Percentiles rank a stretch among this genome's conserved stretches.
These are phyloP conservation scores for Tetropium fuscum DNA, from an alignment of 2,888 invertebrate genomes.

Conservation along the genomic window DNA sequence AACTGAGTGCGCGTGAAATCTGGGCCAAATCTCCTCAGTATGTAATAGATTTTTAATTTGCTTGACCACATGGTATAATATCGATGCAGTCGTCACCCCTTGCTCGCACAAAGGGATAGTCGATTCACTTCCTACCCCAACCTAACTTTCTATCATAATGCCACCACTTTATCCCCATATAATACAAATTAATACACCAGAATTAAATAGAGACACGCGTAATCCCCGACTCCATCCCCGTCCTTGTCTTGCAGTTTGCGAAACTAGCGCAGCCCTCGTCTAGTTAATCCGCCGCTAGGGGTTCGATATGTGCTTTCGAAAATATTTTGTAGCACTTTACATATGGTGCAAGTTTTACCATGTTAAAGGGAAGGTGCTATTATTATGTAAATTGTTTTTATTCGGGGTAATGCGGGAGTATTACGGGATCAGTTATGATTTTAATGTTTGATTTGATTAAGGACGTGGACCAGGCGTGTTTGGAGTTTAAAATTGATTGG, in stretches of 20 bases:
- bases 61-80: conserved; percentile 64
- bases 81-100: conserved; percentile 49
- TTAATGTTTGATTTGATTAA: conserved; percentile 37
- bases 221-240: conserved; percentile 52
- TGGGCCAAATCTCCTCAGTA: conserved; percentile 44
- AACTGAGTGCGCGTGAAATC: conserved; percentile 47
- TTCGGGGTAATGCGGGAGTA: conserved; percentile 32
- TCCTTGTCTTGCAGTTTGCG: conserved; percentile 26
- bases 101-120: conserved; percentile 48
- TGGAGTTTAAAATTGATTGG: conserved; percentile 1
- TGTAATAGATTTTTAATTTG: conserved; percentile 65
- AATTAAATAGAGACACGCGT: conserved; percentile 63
- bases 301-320: conserved; percentile 40
- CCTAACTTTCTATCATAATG: conserved; percentile 62
- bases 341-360: conserved; percentile 57
- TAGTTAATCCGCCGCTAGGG: conserved; percentile 13
- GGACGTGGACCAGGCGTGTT: conserved; percentile 9
- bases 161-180: conserved; percentile 63
- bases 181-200: conserved; percentile 65
- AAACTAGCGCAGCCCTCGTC: conserved; percentile 28
- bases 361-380: conserved; percentile 49
- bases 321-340: conserved; percentile 60
- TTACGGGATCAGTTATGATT: conserved; percentile 33
- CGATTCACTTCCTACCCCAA: conserved; percentile 49
- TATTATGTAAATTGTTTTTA: conserved; percentile 51